Conservation (phyloP, 2,797 vertebrate genomes). For the Sebastes vulpes region DNA sequence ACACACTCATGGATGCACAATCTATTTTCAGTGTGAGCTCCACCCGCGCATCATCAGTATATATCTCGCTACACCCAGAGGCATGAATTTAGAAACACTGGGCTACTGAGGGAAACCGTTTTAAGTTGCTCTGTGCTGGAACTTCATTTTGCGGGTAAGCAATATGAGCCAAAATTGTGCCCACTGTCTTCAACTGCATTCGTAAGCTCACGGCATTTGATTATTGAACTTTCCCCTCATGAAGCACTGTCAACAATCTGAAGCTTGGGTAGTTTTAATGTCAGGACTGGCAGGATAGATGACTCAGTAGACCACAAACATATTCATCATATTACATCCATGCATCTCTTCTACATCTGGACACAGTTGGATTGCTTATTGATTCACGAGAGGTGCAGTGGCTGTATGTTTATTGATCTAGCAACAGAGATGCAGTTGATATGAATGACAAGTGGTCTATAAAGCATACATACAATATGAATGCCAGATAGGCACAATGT, state of each 20-base stretch:
- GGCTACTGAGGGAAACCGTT: background rate
- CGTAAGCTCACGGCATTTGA: background rate
- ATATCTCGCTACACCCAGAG: background rate
- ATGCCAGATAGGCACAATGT: background rate
- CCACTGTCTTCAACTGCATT: background rate
- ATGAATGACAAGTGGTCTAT: background rate
- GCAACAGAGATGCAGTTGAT: background rate
- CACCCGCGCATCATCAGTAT: background rate
- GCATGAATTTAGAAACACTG: slow-evolving; percentile 1
- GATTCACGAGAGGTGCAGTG: slow-evolving; percentile 4
- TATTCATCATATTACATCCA: background rate
- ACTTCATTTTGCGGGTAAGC: background rate
- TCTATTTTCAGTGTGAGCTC: background rate
- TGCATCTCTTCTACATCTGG: background rate
- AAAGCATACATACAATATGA: background rate
- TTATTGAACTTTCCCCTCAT: background rate
- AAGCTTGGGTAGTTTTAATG: background rate
- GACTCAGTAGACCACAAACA: slow-evolving; percentile 6
- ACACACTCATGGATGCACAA: background rate
- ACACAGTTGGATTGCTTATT: slow-evolving; percentile 17
- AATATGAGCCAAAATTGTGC: background rate
- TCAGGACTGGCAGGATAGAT: background rate
- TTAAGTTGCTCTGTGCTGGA: background rate
- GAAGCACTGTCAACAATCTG: background rate
- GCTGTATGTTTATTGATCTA: background rate